These are phyloP conservation scores for Chunga burmeisteri DNA, from an alignment of 2,113 vertebrate genomes.

Conservation along the genomic window DNA sequence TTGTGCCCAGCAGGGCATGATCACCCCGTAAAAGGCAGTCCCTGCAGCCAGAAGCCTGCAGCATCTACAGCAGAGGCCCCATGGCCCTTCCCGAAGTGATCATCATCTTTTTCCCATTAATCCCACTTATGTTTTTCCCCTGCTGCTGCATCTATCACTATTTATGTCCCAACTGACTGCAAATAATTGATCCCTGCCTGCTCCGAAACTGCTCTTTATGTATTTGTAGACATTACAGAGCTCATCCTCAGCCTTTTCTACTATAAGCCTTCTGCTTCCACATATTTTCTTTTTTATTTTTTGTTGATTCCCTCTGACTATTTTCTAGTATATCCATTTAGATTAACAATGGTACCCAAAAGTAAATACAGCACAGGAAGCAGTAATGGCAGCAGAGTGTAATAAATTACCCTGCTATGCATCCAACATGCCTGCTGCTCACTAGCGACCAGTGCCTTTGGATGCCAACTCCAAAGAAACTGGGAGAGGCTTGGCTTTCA, in stretches of 20 bases:
- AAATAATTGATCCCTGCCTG: not conserved
- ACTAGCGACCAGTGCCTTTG: not conserved
- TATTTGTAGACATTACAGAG: not conserved
- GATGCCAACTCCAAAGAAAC: not conserved
- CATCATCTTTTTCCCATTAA: not conserved
- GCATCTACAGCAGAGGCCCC: not conserved
- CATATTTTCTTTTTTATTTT: not conserved
- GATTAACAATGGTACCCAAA: not conserved
- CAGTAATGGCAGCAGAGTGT: not conserved
- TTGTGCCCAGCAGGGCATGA: not conserved
- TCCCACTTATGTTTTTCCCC: not conserved
- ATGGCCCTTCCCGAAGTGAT: not conserved
- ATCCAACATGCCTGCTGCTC: not conserved
- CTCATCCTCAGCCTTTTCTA: not conserved
- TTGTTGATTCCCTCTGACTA: not conserved
- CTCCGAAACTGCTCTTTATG: not conserved
- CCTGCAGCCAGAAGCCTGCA: not conserved
- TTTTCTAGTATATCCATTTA: not conserved
- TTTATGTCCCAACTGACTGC: slow-evolving; percentile 11
- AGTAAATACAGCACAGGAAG: not conserved
- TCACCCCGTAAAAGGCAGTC: not conserved
- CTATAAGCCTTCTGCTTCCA: not conserved
- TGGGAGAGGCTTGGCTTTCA: not conserved
- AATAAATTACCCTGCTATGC: not conserved
- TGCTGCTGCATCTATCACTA: not conserved